phyloP scores from a whole-genome alignment of 2,113 vertebrate species.

The Cinclus cinclus region DNA sequence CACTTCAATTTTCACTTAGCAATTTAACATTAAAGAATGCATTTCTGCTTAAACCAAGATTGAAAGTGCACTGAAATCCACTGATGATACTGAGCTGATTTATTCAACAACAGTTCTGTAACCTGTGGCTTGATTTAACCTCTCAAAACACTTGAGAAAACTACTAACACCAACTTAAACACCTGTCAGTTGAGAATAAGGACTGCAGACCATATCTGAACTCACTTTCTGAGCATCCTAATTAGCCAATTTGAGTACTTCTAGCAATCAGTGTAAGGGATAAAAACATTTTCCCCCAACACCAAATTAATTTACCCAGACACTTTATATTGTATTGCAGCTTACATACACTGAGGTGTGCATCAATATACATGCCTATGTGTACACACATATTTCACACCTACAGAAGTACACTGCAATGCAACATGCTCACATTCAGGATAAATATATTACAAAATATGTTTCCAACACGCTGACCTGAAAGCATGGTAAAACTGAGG shows the following conservation, averaged over 20 bases:
- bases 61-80: constrained; percentile 19
- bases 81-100: constrained; percentile 2
- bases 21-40: background rate
- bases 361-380: rapidly evolving
- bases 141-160: background rate
- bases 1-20: background rate
- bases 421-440: background rate
- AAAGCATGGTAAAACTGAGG: background rate
- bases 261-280: background rate
- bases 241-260: background rate
- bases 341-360: background rate
- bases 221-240: background rate
- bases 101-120: constrained; percentile 4
- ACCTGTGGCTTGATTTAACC: background rate
- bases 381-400: background rate
- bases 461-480: background rate
- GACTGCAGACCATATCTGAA: background rate
- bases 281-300: background rate
- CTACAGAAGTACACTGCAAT: background rate
- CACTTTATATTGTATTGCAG: background rate
- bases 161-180: background rate
- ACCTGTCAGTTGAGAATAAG: background rate
- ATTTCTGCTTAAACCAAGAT: background rate
- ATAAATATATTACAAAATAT: background rate
- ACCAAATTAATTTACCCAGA: background rate